These are phyloP conservation scores for Gavia stellata DNA, from an alignment of 2,113 vertebrate species.

Conservation along the genomic window DNA sequence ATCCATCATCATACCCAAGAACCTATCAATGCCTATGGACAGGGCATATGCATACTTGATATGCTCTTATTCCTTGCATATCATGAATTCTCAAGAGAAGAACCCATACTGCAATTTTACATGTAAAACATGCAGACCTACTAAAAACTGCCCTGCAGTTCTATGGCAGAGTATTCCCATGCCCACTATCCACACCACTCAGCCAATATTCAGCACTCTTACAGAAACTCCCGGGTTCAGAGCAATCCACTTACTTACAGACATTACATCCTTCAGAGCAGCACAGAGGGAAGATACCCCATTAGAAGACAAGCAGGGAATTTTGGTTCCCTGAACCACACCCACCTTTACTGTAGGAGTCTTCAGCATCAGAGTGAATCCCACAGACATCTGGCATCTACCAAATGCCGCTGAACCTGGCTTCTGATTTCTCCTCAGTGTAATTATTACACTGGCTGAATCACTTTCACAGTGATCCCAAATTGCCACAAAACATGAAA, in stretches of 20 bases:
- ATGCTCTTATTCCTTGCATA: not conserved
- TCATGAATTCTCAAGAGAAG: not conserved
- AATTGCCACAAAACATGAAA: not conserved
- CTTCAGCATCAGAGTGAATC: not conserved
- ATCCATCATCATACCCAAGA: not conserved
- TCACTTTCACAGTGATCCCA: not conserved
- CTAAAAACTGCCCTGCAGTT: not conserved
- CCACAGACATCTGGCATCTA: not conserved
- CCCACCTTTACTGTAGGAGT: not conserved
- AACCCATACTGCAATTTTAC: not conserved
- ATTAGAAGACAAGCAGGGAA: not conserved
- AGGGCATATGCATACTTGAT: not conserved
- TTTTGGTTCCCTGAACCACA: not conserved
- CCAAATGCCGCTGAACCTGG: not conserved
- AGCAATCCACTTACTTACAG: not conserved
- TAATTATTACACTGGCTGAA: not conserved
- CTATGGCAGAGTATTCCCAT: not conserved
- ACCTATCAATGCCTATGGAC: not conserved
- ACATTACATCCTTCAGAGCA: accelerated
- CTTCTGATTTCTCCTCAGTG: not conserved
- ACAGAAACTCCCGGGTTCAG: not conserved
- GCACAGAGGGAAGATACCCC: not conserved
- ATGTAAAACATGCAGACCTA: not conserved
- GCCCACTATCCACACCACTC: not conserved
- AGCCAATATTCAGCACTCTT: not conserved